These are phyloP conservation scores for Synanthedon myopaeformis DNA, from an alignment of 2,888 invertebrate species.

Conservation along the genomic window DNA sequence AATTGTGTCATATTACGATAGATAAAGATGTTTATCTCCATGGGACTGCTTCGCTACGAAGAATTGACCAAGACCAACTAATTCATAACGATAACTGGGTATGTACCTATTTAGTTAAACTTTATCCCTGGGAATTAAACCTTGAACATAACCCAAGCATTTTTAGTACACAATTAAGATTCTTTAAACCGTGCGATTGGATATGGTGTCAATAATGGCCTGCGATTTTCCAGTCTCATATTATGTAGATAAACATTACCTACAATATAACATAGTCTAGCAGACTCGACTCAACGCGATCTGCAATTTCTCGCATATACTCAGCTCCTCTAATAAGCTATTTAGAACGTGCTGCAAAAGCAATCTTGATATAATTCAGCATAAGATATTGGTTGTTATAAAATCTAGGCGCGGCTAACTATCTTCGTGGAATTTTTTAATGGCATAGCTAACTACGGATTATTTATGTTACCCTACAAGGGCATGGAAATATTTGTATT, in stretches of 20 bases:
- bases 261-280: too few species aligned
- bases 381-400: slow-evolving; percentile 7
- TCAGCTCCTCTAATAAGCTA: not conserved
- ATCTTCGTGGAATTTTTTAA: slow-evolving; percentile 1
- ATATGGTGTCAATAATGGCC: too few species aligned
- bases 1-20: slow-evolving; percentile 30
- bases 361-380: slow-evolving; percentile 9
- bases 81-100: too few species aligned
- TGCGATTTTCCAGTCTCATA: too few species aligned
- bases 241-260: too few species aligned
- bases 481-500: too few species aligned
- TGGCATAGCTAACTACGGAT: slow-evolving; percentile 3
- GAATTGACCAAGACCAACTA: not conserved
- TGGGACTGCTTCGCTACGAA: not conserved
- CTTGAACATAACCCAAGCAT: too few species aligned
- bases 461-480: slow-evolving; percentile 4
- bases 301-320: not conserved
- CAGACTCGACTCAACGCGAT: not conserved
- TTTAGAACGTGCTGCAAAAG: slow-evolving; percentile 5
- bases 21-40: not conserved
- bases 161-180: too few species aligned
- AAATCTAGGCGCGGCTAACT: slow-evolving; percentile 7
- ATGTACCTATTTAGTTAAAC: too few species aligned
- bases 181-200: too few species aligned
- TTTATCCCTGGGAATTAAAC: too few species aligned